Evolutionary conservation across 2,797 vertebrate species (phyloP), one percentile per base, ranked within the genome.

Genomic region (Paramormyrops hopkinsi): DNA sequence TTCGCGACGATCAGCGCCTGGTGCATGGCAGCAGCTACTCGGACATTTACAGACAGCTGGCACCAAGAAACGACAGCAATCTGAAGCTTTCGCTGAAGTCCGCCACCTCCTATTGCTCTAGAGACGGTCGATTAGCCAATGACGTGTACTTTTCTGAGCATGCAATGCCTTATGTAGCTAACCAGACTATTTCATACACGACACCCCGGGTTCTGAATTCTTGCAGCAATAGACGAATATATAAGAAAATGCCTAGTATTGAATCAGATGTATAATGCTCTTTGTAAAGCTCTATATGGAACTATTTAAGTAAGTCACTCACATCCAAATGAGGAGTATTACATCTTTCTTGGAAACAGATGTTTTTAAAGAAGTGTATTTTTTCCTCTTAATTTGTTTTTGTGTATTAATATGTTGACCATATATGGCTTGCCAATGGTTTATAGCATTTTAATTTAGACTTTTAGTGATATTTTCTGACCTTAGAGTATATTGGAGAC

Each of bases 211-310:
- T 97, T 94, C 95, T 98, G 89, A 99, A 99, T 92, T 97, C 98
- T 90, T 98, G 97, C 92, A 97, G 97, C 95, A 98, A 98, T 96
- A 96, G 98, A 95, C 97, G 97, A 85, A 96, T 97, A 93, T 98
- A 97, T 95, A 99, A 98, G 94, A 99, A 98, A 96, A 98, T 99
- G 97, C 99, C 98, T 95, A 99, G 99, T 96, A 98, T 99, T 25
- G 98, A 99, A 96, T 99, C 99, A 89, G 99, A 99, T 90, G 99
- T 99, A 95, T 99, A 97, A 98, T 92, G 90, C 73, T 90, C 82
- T 89, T 86, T 89, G 84, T 89, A 89, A 65, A 89, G 62, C 85
- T 93, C 93, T 92, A 76, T 95, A 94, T 96, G 93, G 95, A 94
- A 95, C 94, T 94, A 93, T 92, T 92, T 96, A 65, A 97, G 96